A percentile compares a stretch with the other conserved stretches of the same genome.
Evolutionary conservation across 2,888 invertebrate species (phyloP).

Genomic region (Meghimatium bilineatum): DNA sequence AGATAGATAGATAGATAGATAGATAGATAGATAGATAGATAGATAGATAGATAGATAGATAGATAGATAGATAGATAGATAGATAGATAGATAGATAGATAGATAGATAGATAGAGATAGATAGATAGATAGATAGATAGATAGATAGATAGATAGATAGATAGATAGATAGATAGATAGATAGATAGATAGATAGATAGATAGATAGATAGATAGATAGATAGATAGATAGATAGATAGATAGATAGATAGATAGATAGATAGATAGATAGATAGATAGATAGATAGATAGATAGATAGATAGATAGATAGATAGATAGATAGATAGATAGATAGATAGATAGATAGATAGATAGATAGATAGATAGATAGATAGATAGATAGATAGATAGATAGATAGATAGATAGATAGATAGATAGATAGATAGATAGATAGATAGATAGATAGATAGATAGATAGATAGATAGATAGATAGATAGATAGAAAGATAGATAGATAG

Average conservation of each 20-base stretch:
- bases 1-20: constrained; percentile 23
- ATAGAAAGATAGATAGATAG: constrained; percentile 9
- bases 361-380: constrained; percentile 13
- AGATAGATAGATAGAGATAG: too few species aligned
- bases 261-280: constrained; percentile 7
- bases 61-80: constrained; percentile 11
- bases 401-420: constrained; percentile 13
- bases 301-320: constrained; percentile 13
- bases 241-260: constrained; percentile 13
- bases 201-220: constrained; percentile 13
- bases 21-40: constrained; percentile 23
- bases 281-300: constrained; percentile 13
- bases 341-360: constrained; percentile 1
- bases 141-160: constrained; percentile 27
- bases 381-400: constrained; percentile 13
- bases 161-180: constrained; percentile 23
- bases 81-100: constrained; percentile 20
- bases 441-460: constrained; percentile 13
- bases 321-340: constrained; percentile 7
- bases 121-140: too few species aligned
- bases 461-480: constrained; percentile 13
- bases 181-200: constrained; percentile 17
- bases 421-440: constrained; percentile 13
- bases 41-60: constrained; percentile 19
- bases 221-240: constrained; percentile 4